These are phyloP conservation scores for Trididemnum miniatum DNA, from an alignment of 23 tunicate genomes.

Conservation along the genomic window DNA sequence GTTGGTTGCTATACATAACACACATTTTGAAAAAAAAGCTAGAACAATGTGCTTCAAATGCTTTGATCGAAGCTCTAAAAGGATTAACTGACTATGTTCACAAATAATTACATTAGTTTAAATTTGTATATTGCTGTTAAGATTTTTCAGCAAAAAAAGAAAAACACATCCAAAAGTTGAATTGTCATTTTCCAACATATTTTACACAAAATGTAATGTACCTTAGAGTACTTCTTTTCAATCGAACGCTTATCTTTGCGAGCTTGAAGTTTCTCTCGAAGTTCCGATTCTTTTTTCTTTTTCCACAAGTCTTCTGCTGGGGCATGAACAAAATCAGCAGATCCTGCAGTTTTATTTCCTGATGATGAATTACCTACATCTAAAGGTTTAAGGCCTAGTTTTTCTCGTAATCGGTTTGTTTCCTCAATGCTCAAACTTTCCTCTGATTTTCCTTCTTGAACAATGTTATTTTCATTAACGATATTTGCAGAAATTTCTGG, in stretches of 20 bases:
- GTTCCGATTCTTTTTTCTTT: slow-evolving; percentile 67
- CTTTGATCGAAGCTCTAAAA: too few relatives aligned
- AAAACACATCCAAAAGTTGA: too few relatives aligned
- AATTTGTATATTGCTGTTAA: too few relatives aligned
- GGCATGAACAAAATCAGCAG: slow-evolving; percentile 76
- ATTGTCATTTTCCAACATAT: too few relatives aligned
- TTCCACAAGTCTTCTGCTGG: slow-evolving; percentile 93
- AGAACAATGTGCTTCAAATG: too few relatives aligned
- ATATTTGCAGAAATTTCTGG: background rate
- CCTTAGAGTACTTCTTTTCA: slow-evolving; percentile 71
- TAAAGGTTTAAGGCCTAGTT: slow-evolving; percentile 93
- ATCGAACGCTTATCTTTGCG: slow-evolving; percentile 63
- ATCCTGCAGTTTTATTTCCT: slow-evolving; percentile 23
- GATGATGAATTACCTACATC: slow-evolving; percentile 31
- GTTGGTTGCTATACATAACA: too few relatives aligned
- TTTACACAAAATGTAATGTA: too few relatives aligned
- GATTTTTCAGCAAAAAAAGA: too few relatives aligned
- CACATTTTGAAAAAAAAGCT: too few relatives aligned
- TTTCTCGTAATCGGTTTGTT: slow-evolving; percentile 73
- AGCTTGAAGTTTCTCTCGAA: slow-evolving; percentile 75
- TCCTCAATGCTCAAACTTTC: slow-evolving; percentile 87
- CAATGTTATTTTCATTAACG: slow-evolving; percentile 23
- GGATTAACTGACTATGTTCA: too few relatives aligned
- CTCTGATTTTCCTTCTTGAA: slow-evolving; percentile 15
- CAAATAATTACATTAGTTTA: too few relatives aligned